These are phyloP conservation scores for Cryptocheilus praepositus DNA, from an alignment of 2,888 invertebrate species.

Conservation along the genomic window DNA sequence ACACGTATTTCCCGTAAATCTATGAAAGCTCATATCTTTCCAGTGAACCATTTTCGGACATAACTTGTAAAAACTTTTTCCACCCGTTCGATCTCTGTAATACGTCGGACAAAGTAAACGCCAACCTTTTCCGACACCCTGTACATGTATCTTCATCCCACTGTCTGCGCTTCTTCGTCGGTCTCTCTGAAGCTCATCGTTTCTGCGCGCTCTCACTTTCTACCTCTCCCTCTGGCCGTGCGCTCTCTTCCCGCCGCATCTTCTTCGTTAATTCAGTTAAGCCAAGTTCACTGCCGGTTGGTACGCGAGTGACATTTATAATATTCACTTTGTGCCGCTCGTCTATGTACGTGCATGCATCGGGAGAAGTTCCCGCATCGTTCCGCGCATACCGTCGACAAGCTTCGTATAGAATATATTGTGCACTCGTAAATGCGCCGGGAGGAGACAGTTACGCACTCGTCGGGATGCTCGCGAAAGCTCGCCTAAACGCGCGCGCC, in stretches of 20 bases:
- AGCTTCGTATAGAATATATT: constrained; percentile 36
- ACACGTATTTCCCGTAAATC: too few relatives aligned
- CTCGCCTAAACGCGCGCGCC: not conserved
- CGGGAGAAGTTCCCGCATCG: constrained; percentile 46
- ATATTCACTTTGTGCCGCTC: constrained; percentile 55
- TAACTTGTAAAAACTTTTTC: too few relatives aligned
- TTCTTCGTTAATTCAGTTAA: constrained; percentile 58
- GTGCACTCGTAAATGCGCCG: constrained; percentile 16
- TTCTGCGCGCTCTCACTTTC: not conserved
- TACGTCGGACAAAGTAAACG: too few relatives aligned
- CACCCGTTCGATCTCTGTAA: too few relatives aligned
- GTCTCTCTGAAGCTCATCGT: too few relatives aligned
- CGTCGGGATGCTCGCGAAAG: not conserved
- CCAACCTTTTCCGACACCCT: not conserved
- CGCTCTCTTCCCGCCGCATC: not conserved
- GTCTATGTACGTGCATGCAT: constrained; percentile 31
- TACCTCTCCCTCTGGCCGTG: not conserved
- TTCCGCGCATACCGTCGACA: constrained; percentile 35
- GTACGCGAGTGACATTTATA: constrained; percentile 61
- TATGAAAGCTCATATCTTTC: too few relatives aligned
- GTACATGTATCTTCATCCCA: not conserved
- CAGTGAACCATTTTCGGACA: too few relatives aligned
- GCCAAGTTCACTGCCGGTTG: constrained; percentile 57
- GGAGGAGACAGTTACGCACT: constrained; percentile 1
- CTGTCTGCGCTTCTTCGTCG: not conserved